These are phyloP conservation scores for Acrocera orbiculus DNA, from an alignment of 2,888 invertebrate genomes.

Conservation along the genomic window DNA sequence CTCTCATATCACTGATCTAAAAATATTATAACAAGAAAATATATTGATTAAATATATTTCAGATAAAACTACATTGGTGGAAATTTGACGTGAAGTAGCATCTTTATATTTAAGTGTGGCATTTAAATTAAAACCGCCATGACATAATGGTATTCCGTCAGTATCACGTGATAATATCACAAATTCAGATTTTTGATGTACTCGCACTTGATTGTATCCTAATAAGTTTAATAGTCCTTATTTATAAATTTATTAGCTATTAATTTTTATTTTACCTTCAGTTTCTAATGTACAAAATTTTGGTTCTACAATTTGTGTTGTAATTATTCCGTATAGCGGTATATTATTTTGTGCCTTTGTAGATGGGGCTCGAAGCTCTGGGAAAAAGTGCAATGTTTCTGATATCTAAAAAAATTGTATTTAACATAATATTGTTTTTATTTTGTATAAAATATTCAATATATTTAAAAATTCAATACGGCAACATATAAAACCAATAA, in stretches of 20 bases:
- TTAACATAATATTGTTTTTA: no score
- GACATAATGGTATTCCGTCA: conserved; percentile 43
- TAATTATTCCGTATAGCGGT: conserved; percentile 38
- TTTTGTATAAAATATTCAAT: no score
- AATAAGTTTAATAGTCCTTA: conserved; percentile 3
- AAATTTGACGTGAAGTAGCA: no score
- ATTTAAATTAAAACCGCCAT: conserved; percentile 44
- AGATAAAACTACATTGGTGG: no score
- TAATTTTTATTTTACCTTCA: conserved; percentile 16
- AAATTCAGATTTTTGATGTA: conserved; percentile 43
- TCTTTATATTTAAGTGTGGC: conserved; percentile 39
- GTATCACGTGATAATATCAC: conserved; percentile 43
- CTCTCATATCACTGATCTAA: conserved; percentile 39
- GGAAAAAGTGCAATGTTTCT: conserved; percentile 37
- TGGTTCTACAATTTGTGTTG: conserved; percentile 46
- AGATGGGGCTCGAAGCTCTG: conserved; percentile 34
- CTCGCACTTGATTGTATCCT: conserved; percentile 34
- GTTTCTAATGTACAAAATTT: conserved; percentile 39
- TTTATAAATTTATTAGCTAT: conserved; percentile 3
- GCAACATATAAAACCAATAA: background rate
- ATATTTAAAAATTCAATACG: background rate
- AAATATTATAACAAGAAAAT: conserved; percentile 16
- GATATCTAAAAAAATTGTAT: conserved; percentile 20
- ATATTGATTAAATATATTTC: no score
- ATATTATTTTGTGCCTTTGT: conserved; percentile 29